Base-by-base conservation (phyloP, 2,888 invertebrate species). In the Mesoligia furuncula region DNA sequence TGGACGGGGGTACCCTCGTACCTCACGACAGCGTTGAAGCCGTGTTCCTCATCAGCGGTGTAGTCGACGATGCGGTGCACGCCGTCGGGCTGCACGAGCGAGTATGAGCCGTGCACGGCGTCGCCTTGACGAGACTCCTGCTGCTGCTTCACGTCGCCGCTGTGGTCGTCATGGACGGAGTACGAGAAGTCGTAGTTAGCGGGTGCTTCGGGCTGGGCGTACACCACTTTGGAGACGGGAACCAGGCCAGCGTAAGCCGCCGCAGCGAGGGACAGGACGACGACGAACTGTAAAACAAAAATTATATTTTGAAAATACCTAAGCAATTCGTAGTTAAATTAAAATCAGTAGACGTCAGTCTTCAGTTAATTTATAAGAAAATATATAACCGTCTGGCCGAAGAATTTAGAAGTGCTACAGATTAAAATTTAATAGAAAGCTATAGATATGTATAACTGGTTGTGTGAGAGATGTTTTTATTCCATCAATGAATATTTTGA, bases 91-190 rank as follows among this genome's bases (percentile, higher is more conserved):
- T 97, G 96, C 65, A 97, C 92, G 27, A 97, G 93, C 2, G 97
- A 96, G 93, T 97, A 97, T 54, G 94, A 95, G 79, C 97, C 96
- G 64, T 95, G 95, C 57, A 97, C 95, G 81, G 90, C 91, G 89
- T 97, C 95, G 7, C 96, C 96, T 80, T 90, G 87, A 84, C 96
- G 96, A 71, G 92, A 89, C 85, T 97, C 97, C 85, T 95, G 93
- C 91, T 96, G 96, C 84, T 96, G 92, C 90, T 97, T 97, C 85
- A 96, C 90, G 90, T 97, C 97, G 11, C 96, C 96, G 88, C 93
- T 95, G 89, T 95, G 94, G 17, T 90, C 87, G 85, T 78, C 77
- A n/a, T 79, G 70, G 13, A 80, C 80, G 24, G 71, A 79, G 77
- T 77, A 79, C 2, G 77, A 79, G 64, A 78, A 80, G 57, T 79